phyloP scores from a whole-genome alignment of 2,113 vertebrate genomes.

The Pseudorectes ferrugineus region DNA sequence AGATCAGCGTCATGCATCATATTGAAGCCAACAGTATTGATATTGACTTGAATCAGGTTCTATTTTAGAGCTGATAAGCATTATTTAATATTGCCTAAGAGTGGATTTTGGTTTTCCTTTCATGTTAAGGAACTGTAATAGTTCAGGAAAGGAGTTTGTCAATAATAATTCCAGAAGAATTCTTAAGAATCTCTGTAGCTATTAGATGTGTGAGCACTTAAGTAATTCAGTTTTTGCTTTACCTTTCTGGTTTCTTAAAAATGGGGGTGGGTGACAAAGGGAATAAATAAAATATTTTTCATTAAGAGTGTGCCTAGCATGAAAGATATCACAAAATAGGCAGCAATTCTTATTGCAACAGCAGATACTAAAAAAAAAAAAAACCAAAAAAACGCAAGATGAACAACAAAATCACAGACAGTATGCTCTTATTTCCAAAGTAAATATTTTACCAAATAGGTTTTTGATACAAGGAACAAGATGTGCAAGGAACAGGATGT shows the following conservation, averaged over 20 bases:
- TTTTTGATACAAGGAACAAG: not conserved
- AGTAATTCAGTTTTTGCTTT: not conserved
- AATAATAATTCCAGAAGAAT: not conserved
- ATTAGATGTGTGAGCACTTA: not conserved
- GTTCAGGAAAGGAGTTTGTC: not conserved
- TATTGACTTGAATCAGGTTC: not conserved
- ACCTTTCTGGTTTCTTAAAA: not conserved
- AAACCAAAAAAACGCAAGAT: not conserved
- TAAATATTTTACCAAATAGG: slow-evolving; percentile 15
- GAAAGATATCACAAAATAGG: not conserved
- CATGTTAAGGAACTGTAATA: not conserved
- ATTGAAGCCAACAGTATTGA: not conserved
- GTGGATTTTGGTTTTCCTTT: not conserved
- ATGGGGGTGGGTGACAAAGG: rapidly evolving
- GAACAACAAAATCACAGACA: not conserved
- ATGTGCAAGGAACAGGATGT: slow-evolving; percentile 14
- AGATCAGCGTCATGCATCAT: not conserved
- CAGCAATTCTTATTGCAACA: not conserved
- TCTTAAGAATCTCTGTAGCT: not conserved
- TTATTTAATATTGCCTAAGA: not conserved
- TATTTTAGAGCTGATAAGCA: not conserved
- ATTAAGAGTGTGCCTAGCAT: not conserved
- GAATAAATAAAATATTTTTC: not conserved
- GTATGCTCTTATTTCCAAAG: not conserved
- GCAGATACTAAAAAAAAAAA: not conserved